These are phyloP conservation scores for Lucilia sericata DNA, from an alignment of 1,140 invertebrate species.

Conservation along the genomic window DNA sequence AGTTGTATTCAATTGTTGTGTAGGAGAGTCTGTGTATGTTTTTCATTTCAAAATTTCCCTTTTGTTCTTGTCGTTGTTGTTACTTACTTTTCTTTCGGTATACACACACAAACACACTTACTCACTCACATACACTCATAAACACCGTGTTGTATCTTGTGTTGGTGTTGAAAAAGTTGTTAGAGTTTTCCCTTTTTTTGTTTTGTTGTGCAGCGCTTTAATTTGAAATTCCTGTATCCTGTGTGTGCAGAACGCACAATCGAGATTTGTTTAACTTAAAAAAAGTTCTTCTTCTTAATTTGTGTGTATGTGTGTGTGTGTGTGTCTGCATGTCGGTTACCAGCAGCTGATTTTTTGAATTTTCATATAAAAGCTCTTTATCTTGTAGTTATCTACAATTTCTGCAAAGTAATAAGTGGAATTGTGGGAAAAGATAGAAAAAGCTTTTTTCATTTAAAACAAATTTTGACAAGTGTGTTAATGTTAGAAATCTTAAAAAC, in stretches of 20 bases:
- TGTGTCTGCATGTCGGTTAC: too few relatives aligned
- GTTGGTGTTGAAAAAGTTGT: too few relatives aligned
- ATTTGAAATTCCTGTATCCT: constrained; percentile 37
- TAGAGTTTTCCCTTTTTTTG: too few relatives aligned
- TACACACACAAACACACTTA: constrained; percentile 34
- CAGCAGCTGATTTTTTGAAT: too few relatives aligned
- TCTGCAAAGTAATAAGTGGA: background rate
- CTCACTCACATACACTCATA: background rate
- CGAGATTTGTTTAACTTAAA: background rate
- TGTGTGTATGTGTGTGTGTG: too few relatives aligned
- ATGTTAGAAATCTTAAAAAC: background rate
- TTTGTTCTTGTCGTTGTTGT: background rate
- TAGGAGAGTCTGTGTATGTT: constrained; percentile 31
- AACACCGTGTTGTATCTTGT: too few relatives aligned
- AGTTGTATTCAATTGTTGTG: constrained; percentile 32
- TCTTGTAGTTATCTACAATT: background rate
- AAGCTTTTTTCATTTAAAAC: background rate
- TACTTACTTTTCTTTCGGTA: constrained; percentile 8
- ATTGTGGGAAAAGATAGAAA: background rate
- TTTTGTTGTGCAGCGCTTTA: background rate
- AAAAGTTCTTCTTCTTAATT: too few relatives aligned
- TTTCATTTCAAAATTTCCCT: background rate
- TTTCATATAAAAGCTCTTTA: background rate
- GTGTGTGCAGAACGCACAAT: constrained; percentile 28
- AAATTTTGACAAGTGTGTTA: background rate